phyloP scores from a whole-genome alignment of 2,113 vertebrate genomes.

The Uria aalge region DNA sequence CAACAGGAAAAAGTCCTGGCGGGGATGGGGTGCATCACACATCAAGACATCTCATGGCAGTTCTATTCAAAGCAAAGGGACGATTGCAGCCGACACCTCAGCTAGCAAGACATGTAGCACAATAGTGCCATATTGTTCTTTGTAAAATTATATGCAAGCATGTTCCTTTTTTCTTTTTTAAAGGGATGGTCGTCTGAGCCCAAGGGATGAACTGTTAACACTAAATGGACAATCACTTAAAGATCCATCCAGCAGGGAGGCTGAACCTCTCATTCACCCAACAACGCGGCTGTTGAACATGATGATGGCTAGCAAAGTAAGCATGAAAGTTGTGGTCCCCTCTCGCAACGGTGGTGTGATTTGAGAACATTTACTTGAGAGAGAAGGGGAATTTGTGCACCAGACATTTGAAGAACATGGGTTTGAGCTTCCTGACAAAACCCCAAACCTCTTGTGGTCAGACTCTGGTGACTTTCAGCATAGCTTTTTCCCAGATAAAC shows the following conservation, averaged over 20 bases:
- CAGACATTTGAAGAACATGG: background rate
- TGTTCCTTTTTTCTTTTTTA: background rate
- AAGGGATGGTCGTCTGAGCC: slow-evolving; percentile 62
- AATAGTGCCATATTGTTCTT: background rate
- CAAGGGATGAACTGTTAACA: slow-evolving; percentile 61
- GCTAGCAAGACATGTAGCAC: background rate
- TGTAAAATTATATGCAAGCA: background rate
- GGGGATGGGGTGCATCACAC: background rate
- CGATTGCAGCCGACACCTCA: background rate
- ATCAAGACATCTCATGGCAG: background rate
- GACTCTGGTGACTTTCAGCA: background rate
- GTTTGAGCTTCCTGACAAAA: background rate
- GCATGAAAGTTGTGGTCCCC: background rate
- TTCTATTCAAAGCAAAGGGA: background rate
- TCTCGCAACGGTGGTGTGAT: background rate
- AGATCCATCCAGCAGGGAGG: slow-evolving; percentile 53
- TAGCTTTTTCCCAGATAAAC: slow-evolving; percentile 31
- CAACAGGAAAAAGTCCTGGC: background rate
- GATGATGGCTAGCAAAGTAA: slow-evolving; percentile 54
- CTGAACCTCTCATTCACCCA: slow-evolving; percentile 8
- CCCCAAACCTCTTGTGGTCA: background rate
- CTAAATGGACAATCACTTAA: slow-evolving; percentile 70
- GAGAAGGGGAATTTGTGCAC: background rate
- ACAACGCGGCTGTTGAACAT: slow-evolving; percentile 27
- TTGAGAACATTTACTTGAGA: background rate